Base-by-base conservation (phyloP, 2,113 vertebrate species). In the Hoplias malabaricus region DNA sequence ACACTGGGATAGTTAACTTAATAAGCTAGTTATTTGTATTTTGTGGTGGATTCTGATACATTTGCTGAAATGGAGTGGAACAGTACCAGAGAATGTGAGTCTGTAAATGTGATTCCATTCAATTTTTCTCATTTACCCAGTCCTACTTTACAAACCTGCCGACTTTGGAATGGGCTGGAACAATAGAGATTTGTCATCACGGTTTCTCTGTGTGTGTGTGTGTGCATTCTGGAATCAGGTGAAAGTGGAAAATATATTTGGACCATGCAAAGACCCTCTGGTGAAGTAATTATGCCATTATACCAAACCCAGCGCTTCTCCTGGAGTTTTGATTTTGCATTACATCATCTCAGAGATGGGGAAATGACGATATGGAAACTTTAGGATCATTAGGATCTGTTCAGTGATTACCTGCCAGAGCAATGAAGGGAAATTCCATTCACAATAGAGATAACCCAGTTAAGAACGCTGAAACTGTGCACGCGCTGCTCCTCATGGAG, bases 301-400 rank as follows among this genome's bases (percentile, higher is more conserved):
- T 72, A 43, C 62, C 21, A 25, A 56, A 38, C 34, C 69, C 16
- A 11, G 21, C 7, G 50, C 19, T 42, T 54, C 31, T 57, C 21
- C 43, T 73, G 34, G 67, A 25, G 36, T 13, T n/a, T 42, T 56
- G 12, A 66, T 53, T 40, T 66, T 61, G 42, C 36, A 19, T 75
- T 34, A 46, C 25, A 69, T 81, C 69, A 69, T 53, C 69, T 63
- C 48, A 9, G 62, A 53, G 19, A 74, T 56, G 34, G 70, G 69
- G 23, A 77, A 68, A 75, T 27, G 48, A 46, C 54, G 69, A 62
- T 8, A 48, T 34, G 29, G 56, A 38, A 78, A 38, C 38, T 33
- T 40, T n/a, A n/a, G 27, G 43, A 48, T 61, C 43, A 75, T 34
- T 29, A 23, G 5, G 8, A 33, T 69, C 46, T 65, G 1, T 59